Evolutionary conservation across 1,140 invertebrate genomes (phyloP).

Genomic region (Pogonomyrmex barbatus): DNA sequence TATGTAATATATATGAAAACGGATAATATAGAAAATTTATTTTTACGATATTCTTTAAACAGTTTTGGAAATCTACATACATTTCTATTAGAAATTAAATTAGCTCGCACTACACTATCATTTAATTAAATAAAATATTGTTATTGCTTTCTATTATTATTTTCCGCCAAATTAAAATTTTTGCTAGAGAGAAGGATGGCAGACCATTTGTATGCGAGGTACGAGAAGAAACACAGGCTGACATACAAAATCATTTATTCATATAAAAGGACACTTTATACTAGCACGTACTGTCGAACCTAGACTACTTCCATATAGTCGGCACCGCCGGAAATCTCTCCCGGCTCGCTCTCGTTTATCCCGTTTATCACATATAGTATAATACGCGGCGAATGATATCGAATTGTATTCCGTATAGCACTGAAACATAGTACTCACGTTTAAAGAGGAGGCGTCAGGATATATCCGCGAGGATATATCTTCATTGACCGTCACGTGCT

Average conservation of each 20-base stretch:
- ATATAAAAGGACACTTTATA: slow-evolving; percentile 86
- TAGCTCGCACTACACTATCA: neutral
- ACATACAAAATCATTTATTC: slow-evolving; percentile 86
- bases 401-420: slow-evolving; percentile 67
- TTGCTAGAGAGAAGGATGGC: neutral
- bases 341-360: slow-evolving; percentile 78
- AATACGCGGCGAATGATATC: slow-evolving; percentile 77
- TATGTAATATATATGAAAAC: too few species aligned
- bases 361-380: slow-evolving; percentile 84
- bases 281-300: slow-evolving; percentile 83
- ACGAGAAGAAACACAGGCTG: slow-evolving; percentile 53
- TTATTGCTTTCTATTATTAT: neutral
- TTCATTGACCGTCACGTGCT: slow-evolving; percentile 35
- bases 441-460: slow-evolving; percentile 27
- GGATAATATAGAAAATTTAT: too few species aligned
- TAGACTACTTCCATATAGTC: slow-evolving; percentile 81
- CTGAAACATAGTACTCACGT: slow-evolving; percentile 19
- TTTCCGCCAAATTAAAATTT: neutral
- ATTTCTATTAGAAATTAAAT: neutral
- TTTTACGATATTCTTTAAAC: too few species aligned
- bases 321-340: slow-evolving; percentile 75
- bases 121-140: neutral
- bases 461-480: slow-evolving; percentile 54
- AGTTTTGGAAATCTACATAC: too few species aligned
- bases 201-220: neutral